These are phyloP conservation scores for Merluccius polli DNA, from an alignment of 2,797 vertebrate genomes.

Conservation along the genomic window DNA sequence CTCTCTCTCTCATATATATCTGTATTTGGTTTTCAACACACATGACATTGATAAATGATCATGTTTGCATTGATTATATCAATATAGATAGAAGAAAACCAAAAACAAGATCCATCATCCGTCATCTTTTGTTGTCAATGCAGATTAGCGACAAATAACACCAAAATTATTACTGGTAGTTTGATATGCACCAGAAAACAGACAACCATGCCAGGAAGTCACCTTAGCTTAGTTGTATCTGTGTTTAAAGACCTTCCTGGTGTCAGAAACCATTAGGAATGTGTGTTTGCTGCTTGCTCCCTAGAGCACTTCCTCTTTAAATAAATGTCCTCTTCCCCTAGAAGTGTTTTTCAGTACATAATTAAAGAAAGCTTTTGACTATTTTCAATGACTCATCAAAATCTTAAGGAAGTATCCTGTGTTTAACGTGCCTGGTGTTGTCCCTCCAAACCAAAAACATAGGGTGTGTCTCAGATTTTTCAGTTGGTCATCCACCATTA, in stretches of 20 bases:
- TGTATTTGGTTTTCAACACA: neutral
- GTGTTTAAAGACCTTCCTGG: neutral
- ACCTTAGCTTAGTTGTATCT: neutral
- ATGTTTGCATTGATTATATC: conserved; percentile 3
- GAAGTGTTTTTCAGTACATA: neutral
- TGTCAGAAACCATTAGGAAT: neutral
- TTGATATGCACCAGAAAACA: neutral
- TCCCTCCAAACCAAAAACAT: neutral
- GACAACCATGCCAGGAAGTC: neutral
- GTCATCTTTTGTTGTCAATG: neutral
- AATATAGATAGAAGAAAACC: neutral
- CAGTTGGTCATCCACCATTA: conserved; percentile 2
- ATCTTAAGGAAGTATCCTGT: neutral
- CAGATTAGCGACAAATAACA: neutral
- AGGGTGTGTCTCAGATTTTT: neutral
- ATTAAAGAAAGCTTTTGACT: neutral
- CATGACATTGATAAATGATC: neutral
- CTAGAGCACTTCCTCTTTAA: neutral
- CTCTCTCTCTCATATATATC: neutral
- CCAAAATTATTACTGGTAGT: neutral
- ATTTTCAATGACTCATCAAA: neutral
- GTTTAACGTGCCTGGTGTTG: neutral
- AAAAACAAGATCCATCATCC: neutral
- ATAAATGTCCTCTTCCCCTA: neutral
- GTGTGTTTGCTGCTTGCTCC: neutral